Base-by-base conservation (phyloP, 2,888 invertebrate genomes). In the Mesochorus sp. region DNA sequence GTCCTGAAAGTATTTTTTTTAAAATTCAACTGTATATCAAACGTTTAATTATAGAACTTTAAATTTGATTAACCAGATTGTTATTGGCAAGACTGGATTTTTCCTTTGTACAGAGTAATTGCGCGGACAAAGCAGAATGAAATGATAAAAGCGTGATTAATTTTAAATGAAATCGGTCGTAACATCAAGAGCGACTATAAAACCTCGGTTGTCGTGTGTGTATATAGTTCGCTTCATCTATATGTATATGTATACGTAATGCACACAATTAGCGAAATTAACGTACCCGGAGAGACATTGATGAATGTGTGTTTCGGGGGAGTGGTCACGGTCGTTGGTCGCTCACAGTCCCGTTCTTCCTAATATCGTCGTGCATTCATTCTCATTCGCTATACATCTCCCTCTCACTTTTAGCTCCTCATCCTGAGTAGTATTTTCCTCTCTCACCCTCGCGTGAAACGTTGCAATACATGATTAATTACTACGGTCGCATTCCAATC, bases 211-310 rank as follows among this genome's bases (percentile, higher is more conserved):
- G 78, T 81, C 72, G 74, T 80, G 77, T 76, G 12, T 67, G n/a
- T n/a, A n/a, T n/a, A n/a, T n/a, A n/a, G n/a, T 67, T 8, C 17
- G 21, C 24, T 24, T 19, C 10, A 1, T 67, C 24, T 28, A 28
- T 26, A 66, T 51, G 39, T 44, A 44, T 6, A n/a, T 28, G 24
- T 47, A 47, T 47, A 21, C 28, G 26, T 31, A 44, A 59, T 37
- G 49, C 53, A 79, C 70, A 80, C 83, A 83, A 82, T 85, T 84
- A 85, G 84, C 74, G 80, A 82, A 84, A 84, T 84, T 85, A 85
- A 85, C 82, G 82, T 73, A 73, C 74, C 17, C 34, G 12, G 31
- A 61, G 76, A 61, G 84, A 84, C 84, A 82, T 77, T 84, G 84
- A 84, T 82, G 80, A 82, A 84, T 84, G 82, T 61, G 34, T 49